Conservation (phyloP, 2,797 vertebrate genomes). For the Calcarius lapponicus region DNA sequence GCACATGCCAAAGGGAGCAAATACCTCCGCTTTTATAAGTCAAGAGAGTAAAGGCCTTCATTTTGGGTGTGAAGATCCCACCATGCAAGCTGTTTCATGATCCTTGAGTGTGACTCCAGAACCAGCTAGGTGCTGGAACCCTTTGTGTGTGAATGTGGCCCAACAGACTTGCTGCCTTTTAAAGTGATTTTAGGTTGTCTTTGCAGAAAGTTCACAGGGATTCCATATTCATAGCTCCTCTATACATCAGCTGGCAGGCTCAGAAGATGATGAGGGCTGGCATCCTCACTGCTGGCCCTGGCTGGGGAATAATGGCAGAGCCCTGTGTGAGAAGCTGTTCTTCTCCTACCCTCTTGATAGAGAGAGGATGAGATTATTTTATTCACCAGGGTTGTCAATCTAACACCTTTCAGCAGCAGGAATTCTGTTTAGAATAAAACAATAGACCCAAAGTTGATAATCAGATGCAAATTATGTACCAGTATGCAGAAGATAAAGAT, state of each 20-base stretch:
- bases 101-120: background rate
- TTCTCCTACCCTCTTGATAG: background rate
- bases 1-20: background rate
- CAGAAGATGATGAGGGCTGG: background rate
- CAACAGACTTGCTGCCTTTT: background rate
- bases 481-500: conserved; percentile 38
- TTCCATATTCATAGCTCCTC: background rate
- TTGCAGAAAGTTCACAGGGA: background rate
- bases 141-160: background rate
- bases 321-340: background rate
- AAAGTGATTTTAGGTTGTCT: background rate
- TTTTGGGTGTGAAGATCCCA: background rate
- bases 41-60: background rate
- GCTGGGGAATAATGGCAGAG: background rate
- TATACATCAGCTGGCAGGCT: background rate
- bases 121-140: background rate
- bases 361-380: background rate
- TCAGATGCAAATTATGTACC: conserved; percentile 53
- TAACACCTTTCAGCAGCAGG: conserved; percentile 19
- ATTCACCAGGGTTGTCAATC: conserved; percentile 14
- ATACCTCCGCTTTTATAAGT: background rate
- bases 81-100: background rate
- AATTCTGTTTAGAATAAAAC: conserved; percentile 47
- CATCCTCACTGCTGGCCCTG: background rate
- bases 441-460: conserved; percentile 27